Evolutionary conservation across 2,888 invertebrate genomes (phyloP).

Genomic region (Agonopterix alstromeriana): DNA sequence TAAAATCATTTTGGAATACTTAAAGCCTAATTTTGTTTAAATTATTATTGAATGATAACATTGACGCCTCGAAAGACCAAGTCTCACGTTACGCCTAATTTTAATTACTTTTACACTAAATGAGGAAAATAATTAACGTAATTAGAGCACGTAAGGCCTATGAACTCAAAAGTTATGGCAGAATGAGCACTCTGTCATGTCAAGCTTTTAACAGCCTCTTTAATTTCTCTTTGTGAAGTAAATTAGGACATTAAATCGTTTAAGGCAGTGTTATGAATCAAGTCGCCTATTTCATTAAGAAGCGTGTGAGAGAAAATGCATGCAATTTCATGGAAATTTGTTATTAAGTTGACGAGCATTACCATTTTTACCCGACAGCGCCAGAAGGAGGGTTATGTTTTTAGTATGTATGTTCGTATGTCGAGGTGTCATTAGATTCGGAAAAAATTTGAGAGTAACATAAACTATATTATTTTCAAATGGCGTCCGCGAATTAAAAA

Average conservation of each 20-base stretch:
- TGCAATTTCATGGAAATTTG: too few species aligned
- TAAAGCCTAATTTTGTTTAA: not conserved
- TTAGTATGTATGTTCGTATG: too few species aligned
- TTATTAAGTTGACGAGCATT: too few species aligned
- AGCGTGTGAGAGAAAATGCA: too few species aligned
- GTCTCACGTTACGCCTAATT: constrained; percentile 24
- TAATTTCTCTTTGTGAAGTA: constrained; percentile 71
- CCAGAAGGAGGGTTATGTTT: too few species aligned
- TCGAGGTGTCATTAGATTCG: too few species aligned
- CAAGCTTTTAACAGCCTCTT: constrained; percentile 70
- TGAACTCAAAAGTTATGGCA: constrained; percentile 67
- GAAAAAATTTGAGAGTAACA: too few species aligned
- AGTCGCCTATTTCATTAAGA: constrained; percentile 1
- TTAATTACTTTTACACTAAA: constrained; percentile 40
- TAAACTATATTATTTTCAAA: too few species aligned
- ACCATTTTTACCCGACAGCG: too few species aligned
- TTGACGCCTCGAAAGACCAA: not conserved
- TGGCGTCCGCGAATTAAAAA: too few species aligned
- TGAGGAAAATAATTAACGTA: constrained; percentile 55
- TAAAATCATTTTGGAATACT: too few species aligned
- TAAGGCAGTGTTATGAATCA: constrained; percentile 52
- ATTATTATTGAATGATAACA: constrained; percentile 1
- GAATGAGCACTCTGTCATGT: constrained; percentile 71
- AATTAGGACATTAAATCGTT: constrained; percentile 73
- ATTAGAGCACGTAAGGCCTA: constrained; percentile 61